A percentile compares a stretch with the other conserved stretches of the same genome.
phyloP scores from a whole-genome alignment of 1,140 invertebrate genomes.

The Dreissena polymorpha region DNA sequence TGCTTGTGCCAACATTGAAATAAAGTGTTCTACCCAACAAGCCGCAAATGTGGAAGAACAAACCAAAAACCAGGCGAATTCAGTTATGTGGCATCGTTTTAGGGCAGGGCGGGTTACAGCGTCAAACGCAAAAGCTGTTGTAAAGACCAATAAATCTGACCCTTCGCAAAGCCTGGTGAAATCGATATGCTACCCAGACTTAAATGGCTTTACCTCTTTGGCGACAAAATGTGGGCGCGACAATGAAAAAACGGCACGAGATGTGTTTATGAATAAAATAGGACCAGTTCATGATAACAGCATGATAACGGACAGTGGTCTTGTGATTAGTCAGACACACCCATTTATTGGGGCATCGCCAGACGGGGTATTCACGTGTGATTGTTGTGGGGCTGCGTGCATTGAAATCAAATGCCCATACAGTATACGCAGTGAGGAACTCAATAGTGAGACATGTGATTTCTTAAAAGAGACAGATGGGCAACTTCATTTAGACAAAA shows the following conservation, averaged over 20 bases:
- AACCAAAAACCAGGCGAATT: neutral
- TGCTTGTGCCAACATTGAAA: neutral
- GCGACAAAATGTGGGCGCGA: constrained; percentile 30
- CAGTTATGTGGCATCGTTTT: constrained; percentile 13
- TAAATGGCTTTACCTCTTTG: neutral
- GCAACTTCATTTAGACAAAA: neutral
- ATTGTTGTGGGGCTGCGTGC: constrained; percentile 17
- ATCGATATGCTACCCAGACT: constrained; percentile 18
- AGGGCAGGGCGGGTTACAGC: constrained; percentile 34
- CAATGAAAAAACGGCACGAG: constrained; percentile 11
- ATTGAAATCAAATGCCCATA: constrained; percentile 36
- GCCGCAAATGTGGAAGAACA: constrained; percentile 7
- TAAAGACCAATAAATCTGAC: neutral
- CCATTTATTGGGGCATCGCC: constrained; percentile 24
- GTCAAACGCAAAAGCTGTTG: constrained; percentile 20
- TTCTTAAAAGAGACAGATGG: neutral
- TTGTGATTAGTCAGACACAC: constrained; percentile 2
- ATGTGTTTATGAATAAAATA: neutral
- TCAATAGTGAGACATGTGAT: neutral
- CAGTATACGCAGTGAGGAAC: neutral
- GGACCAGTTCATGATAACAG: neutral
- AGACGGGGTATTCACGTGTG: constrained; percentile 19
- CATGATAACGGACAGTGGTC: neutral
- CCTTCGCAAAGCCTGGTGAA: constrained; percentile 16
- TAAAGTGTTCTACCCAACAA: constrained; percentile 1